Base-by-base conservation (phyloP, 2,113 vertebrate genomes). In the Lophotis ruficrista region DNA sequence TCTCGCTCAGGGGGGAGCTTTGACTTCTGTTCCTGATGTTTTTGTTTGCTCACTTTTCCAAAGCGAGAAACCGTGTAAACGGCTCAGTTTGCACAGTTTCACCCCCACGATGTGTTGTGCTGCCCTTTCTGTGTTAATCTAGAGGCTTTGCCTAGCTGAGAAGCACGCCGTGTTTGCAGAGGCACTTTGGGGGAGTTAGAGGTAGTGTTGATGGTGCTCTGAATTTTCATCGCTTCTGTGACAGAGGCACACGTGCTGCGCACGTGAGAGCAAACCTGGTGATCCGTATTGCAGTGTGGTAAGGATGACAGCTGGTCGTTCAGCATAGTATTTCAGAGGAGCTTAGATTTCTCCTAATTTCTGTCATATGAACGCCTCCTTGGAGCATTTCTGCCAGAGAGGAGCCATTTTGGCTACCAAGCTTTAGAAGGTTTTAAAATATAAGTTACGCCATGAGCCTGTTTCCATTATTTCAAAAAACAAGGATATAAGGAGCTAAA, bases 51-150 rank as follows among this genome's bases (percentile, higher is more conserved):
- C 92, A 30, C 94, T 92, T 97, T 88, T 90, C 73, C 92, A 87
- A 92, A 94, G 93, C 70, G 7, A 68, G 82, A 95, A 97, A 96
- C 96, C 12, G 96, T 97, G 96, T 87, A 96, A 97, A 97, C 65
- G 38, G 94, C 95, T 71, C 7, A 5, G 31, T 97, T 97, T 87
- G 86, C 96, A 94, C 80, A 61, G 77, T 97, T 97, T 91, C 72
- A 25, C 45, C 84, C 81, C 91, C 81, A 20, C 84, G 0, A 10
- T 86, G 41, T 96, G 93, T 96, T 54, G 91, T 97, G 94, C 93
- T 85, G 92, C 84, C 57, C 48, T 92, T 79, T 73, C 88, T 72
- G 22, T 94, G 87, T 95, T 60, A 69, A 35, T 38, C 80, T 27
- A 1, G 10, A n/a, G 82, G 69, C 81, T 70, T 81, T 21, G 61